A percentile compares a stretch with the other conserved stretches of the same genome.
Conservation (phyloP, 2,888 invertebrate genomes). For the Heterodera filipjevi region DNA sequence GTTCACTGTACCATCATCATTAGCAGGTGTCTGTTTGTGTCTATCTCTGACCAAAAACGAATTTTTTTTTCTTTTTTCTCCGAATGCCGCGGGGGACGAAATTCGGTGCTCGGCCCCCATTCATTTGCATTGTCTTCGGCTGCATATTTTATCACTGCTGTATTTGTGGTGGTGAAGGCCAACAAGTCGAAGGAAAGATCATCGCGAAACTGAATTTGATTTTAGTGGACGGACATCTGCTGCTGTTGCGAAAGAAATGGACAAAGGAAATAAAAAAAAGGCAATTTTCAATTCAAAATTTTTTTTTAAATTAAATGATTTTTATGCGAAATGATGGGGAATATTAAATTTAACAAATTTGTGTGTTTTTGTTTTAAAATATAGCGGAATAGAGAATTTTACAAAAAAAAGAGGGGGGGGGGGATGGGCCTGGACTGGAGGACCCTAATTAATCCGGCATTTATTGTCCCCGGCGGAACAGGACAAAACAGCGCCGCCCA, state of each 20-base stretch:
- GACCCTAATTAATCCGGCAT: too few species aligned
- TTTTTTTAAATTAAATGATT: too few species aligned
- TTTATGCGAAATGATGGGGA: too few species aligned
- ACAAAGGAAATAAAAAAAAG: not conserved
- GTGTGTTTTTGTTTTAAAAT: too few species aligned
- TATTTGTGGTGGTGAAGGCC: not conserved
- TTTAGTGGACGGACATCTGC: not conserved
- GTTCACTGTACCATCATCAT: not conserved
- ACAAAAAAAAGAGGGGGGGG: too few species aligned
- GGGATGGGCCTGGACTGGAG: too few species aligned
- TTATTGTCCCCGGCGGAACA: too few species aligned
- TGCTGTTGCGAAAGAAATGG: not conserved
- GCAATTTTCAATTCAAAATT: too few species aligned
- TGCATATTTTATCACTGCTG: slow-evolving; percentile 3
- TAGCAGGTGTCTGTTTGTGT: not conserved
- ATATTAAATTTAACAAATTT: too few species aligned
- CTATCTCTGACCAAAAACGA: not conserved
- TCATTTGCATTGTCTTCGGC: not conserved
- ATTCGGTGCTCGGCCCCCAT: not conserved
- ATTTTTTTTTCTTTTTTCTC: not conserved
- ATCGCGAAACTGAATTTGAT: not conserved
- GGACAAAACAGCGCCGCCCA: too few species aligned
- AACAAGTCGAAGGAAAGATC: not conserved
- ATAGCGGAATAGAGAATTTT: too few species aligned
- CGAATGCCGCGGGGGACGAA: not conserved